Evolutionary conservation across 1,140 invertebrate genomes (phyloP).

Genomic region (Samia ricini): DNA sequence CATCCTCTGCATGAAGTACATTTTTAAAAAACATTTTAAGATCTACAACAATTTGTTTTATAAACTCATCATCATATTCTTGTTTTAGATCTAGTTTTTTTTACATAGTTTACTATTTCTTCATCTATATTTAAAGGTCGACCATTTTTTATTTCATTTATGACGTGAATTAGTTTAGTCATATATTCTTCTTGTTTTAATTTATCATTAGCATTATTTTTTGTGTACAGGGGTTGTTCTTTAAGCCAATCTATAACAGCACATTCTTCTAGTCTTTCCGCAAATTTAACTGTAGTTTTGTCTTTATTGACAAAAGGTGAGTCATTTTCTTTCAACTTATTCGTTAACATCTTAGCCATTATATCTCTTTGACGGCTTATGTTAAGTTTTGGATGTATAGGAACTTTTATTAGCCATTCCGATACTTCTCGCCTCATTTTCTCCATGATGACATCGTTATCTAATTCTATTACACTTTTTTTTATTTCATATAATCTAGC

Average conservation of each 20-base stretch:
- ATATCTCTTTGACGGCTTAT: neutral
- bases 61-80: neutral
- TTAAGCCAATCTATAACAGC: conserved; percentile 6
- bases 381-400: neutral
- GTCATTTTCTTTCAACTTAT: neutral
- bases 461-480: neutral
- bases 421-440: conserved; percentile 16
- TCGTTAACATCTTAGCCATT: neutral
- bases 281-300: neutral
- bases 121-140: neutral
- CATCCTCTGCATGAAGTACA: neutral
- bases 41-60: neutral
- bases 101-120: neutral
- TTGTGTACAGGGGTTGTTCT: neutral
- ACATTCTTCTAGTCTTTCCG: neutral
- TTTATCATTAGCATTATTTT: neutral
- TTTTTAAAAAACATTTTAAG: conserved; percentile 11
- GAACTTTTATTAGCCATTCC: conserved; percentile 8
- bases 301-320: neutral
- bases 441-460: neutral
- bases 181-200: conserved; percentile 1
- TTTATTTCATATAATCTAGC: neutral
- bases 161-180: neutral
- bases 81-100: conserved; percentile 7
- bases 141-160: neutral